phyloP scores from a whole-genome alignment of 2,888 invertebrate species.

The Hydropsyche betteni region DNA sequence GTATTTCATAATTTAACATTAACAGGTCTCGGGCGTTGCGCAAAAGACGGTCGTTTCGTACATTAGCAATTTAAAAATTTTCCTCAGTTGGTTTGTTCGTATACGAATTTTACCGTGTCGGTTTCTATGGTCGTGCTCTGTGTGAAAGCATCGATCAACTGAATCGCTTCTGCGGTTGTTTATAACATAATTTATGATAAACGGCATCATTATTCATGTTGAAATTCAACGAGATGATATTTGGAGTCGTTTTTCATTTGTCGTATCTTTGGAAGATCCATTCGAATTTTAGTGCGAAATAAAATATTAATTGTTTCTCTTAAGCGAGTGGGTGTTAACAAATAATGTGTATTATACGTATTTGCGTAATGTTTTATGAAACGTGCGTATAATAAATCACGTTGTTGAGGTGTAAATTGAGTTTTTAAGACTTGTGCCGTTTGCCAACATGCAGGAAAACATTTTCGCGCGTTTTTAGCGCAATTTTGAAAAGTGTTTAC shows the following conservation, averaged over 20 bases:
- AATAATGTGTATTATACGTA: not conserved
- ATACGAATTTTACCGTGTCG: not conserved
- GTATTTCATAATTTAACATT: not conserved
- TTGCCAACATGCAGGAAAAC: too few species aligned
- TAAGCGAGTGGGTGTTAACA: not conserved
- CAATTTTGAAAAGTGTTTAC: too few species aligned
- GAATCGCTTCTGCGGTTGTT: constrained; percentile 30
- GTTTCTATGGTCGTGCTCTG: constrained; percentile 13
- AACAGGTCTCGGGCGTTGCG: not conserved
- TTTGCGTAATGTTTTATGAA: not conserved
- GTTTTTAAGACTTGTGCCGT: too few species aligned
- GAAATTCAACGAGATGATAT: too few species aligned
- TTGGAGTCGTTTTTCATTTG: too few species aligned
- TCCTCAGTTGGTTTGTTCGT: not conserved
- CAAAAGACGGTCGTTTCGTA: not conserved
- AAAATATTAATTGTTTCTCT: constrained; percentile 1
- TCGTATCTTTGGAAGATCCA: not conserved
- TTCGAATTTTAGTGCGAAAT: not conserved
- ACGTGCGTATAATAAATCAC: too few species aligned
- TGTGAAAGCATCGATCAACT: constrained; percentile 27
- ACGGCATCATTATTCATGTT: too few species aligned
- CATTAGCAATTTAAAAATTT: constrained; percentile 4
- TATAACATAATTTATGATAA: not conserved
- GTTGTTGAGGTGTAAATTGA: too few species aligned
- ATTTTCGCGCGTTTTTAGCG: too few species aligned